These are phyloP conservation scores for Drosophila mimica DNA, from an alignment of 2,888 invertebrate species.

Conservation along the genomic window DNA sequence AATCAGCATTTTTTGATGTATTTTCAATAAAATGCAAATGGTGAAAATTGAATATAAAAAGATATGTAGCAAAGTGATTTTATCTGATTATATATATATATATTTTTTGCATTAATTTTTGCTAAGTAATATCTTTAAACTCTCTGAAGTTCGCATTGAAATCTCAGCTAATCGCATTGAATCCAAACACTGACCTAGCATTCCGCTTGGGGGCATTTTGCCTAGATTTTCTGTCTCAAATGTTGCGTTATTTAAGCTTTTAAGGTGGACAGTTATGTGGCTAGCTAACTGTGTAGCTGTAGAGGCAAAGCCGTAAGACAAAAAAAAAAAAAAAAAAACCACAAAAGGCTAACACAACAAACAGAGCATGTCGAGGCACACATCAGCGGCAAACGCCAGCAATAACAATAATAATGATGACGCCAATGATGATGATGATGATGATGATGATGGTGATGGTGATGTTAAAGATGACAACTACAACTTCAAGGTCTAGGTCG, in stretches of 20 bases:
- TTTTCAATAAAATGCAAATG: background rate
- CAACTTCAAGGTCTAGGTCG: conserved; percentile 77
- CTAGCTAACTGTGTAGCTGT: conserved; percentile 38
- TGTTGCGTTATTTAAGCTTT: conserved; percentile 41
- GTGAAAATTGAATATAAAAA: background rate
- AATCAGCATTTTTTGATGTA: background rate
- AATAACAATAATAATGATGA: conserved; percentile 21
- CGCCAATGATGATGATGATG: conserved; percentile 8
- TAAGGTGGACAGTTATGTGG: conserved; percentile 16
- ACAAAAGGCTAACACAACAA: conserved; percentile 54
- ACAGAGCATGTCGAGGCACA: conserved; percentile 61
- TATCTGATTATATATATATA: background rate
- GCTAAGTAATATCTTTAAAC: background rate
- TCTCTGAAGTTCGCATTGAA: background rate
- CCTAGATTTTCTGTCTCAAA: conserved; percentile 14
- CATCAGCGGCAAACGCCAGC: conserved; percentile 18
- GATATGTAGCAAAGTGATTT: background rate
- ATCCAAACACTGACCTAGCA: conserved; percentile 39
- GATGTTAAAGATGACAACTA: conserved; percentile 29
- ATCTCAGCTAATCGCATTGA: conserved; percentile 16
- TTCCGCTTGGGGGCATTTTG: conserved; percentile 20
- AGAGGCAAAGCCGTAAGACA: conserved; percentile 34
- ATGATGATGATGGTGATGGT: conserved; percentile 4
- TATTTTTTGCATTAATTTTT: background rate
- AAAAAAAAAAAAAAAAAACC: conserved; percentile 28